Percentiles rank a stretch among this genome's conserved stretches.
These are phyloP conservation scores for Abscondita cerata DNA, from an alignment of 2,888 invertebrate species.

Conservation along the genomic window DNA sequence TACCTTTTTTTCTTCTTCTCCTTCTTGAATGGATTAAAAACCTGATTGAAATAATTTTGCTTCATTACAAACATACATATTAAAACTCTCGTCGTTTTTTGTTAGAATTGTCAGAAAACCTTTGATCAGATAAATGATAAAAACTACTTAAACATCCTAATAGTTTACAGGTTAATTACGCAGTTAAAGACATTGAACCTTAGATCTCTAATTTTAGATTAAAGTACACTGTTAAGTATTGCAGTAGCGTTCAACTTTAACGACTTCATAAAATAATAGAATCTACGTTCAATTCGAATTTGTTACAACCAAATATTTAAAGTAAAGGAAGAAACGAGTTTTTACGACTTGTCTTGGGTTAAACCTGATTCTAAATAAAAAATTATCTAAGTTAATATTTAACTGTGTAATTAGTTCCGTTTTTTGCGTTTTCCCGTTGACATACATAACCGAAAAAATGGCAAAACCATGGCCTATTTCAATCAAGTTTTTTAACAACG, in stretches of 20 bases:
- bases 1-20: neutral
- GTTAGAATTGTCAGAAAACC: neutral
- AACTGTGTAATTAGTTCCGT: too few species aligned
- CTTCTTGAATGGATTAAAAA: constrained; percentile 6
- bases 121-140: neutral
- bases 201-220: constrained; percentile 29
- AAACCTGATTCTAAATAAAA: too few species aligned
- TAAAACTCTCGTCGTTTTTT: neutral
- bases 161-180: constrained; percentile 7
- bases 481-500: too few species aligned
- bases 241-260: constrained; percentile 10
- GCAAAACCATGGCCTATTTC: too few species aligned
- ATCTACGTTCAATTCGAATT: neutral
- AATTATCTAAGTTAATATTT: too few species aligned
- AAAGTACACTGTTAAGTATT: constrained; percentile 22
- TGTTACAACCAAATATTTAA: too few species aligned
- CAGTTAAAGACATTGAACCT: constrained; percentile 33
- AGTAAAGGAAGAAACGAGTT: too few species aligned
- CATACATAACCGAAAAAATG: too few species aligned
- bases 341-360: too few species aligned
- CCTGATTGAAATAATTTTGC: constrained; percentile 10
- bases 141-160: constrained; percentile 3
- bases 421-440: too few species aligned
- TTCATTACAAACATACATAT: too few species aligned
- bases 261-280: constrained; percentile 10